A percentile compares a stretch with the other conserved stretches of the same genome.
phyloP scores from a whole-genome alignment of 1,140 invertebrate genomes.

The Scaptomyza pallida region DNA sequence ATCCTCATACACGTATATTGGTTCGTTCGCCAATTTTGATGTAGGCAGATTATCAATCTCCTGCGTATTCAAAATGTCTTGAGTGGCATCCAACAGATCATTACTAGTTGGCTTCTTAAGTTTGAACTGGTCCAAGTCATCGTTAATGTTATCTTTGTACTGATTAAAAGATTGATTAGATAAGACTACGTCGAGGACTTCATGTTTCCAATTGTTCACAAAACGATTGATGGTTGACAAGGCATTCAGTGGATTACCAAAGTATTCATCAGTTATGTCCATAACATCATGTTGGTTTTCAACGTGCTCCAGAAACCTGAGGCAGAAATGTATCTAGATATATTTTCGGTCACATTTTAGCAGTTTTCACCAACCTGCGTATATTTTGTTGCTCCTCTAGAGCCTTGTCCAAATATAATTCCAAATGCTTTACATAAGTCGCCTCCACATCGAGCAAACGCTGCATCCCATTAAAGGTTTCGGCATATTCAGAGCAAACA shows the following conservation, averaged over 20 bases:
- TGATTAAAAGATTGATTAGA: not conserved
- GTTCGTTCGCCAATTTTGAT: slow-evolving; percentile 91
- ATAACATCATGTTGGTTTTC: slow-evolving; percentile 28
- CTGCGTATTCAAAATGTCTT: slow-evolving; percentile 96
- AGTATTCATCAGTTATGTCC: slow-evolving; percentile 30
- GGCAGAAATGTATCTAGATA: not conserved
- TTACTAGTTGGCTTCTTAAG: slow-evolving; percentile 88
- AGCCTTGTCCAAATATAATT: slow-evolving; percentile 42
- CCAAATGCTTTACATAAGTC: slow-evolving; percentile 37
- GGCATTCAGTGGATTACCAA: slow-evolving; percentile 66
- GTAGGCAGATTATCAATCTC: slow-evolving; percentile 96
- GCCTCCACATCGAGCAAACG: slow-evolving; percentile 43
- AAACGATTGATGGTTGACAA: slow-evolving; percentile 92
- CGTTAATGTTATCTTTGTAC: slow-evolving; percentile 85
- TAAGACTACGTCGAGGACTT: slow-evolving; percentile 85
- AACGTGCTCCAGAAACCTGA: slow-evolving; percentile 48
- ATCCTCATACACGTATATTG: slow-evolving; percentile 89
- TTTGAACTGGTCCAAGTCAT: slow-evolving; percentile 85
- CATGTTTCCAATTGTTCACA: slow-evolving; percentile 93
- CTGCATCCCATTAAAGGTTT: not conserved
- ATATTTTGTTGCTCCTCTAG: slow-evolving; percentile 34
- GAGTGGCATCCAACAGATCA: slow-evolving; percentile 95
- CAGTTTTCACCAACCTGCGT: slow-evolving; percentile 20
- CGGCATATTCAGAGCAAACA: slow-evolving; percentile 32
- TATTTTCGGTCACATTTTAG: not conserved